A percentile compares a stretch with the other conserved stretches of the same genome.
Evolutionary conservation across 2,113 vertebrate genomes (phyloP).

Genomic region (Parus major): DNA sequence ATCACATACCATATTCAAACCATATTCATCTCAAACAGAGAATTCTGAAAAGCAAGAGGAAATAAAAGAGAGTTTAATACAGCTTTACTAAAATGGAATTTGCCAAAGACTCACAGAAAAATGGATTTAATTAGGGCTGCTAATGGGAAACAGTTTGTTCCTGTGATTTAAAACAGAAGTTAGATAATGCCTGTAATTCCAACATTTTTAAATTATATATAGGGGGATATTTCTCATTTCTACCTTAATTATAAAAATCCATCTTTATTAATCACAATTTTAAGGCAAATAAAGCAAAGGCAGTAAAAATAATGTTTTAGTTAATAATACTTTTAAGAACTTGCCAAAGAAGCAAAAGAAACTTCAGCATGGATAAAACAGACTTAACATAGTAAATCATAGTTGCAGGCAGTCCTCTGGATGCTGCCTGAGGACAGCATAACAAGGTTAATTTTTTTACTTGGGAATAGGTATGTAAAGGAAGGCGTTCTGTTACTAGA

Average conservation of each 20-base stretch:
- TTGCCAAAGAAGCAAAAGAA: neutral
- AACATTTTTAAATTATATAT: conserved; percentile 74
- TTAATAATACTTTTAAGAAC: conserved; percentile 20
- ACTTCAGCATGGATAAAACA: neutral
- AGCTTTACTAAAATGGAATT: conserved; percentile 74
- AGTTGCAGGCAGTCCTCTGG: neutral
- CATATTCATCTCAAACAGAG: conserved; percentile 30
- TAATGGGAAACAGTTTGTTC: conserved; percentile 74
- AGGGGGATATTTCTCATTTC: conserved; percentile 67
- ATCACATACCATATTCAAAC: neutral
- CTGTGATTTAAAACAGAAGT: conserved; percentile 70
- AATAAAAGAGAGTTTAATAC: conserved; percentile 67
- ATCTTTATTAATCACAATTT: conserved; percentile 56
- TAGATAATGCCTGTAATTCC: conserved; percentile 66
- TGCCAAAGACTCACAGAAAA: conserved; percentile 75
- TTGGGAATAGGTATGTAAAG: neutral
- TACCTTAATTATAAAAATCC: conserved; percentile 71
- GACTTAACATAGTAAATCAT: neutral
- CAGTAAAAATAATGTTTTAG: neutral
- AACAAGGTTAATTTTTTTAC: neutral
- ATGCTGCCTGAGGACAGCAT: neutral
- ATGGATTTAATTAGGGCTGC: conserved; percentile 80
- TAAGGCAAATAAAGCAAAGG: conserved; percentile 57
- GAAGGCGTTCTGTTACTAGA: neutral
- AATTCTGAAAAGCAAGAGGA: conserved; percentile 58